Base-by-base conservation (phyloP, 2,113 vertebrate species). In the Phrynosoma platyrhinos region DNA sequence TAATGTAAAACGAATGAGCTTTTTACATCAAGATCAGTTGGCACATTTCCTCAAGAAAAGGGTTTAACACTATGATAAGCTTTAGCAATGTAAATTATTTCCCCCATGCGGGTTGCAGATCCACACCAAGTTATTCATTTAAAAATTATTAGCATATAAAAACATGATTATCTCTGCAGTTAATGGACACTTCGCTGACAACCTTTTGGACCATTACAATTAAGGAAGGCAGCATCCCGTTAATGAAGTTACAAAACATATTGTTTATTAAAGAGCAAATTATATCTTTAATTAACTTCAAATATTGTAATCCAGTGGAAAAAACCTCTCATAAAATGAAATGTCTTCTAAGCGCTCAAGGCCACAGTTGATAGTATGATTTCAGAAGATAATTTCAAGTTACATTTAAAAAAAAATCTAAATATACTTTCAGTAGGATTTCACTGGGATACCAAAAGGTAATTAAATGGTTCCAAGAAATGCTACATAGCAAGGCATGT, bases 81-180 rank as follows among this genome's bases (percentile, higher is more conserved):
- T 95, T 95, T 91, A 93, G 90, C 84, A 92, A 95, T 94, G 87
- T 88, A 95, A 96, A 96, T 93, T 94, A 95, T 96, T 94, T 91
- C 93, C 93, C 95, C 95, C 4, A 0, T 91, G 95, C 91, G 93
- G 47, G 91, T 89, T 95, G 84, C 85, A 93, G 95, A 96, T 87
- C 85, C 95, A 92, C 88, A 95, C 30, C 87, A 92, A 95, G 93
- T 95, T 96, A 95, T 96, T 94, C 91, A 96, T 95, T 96, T 92
- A 94, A 95, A 95, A 96, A 97, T 95, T 96, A 96, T 95, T 96
- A 96, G 95, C 94, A 95, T 96, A 96, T 93, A 96, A 96, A 95
- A 96, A 96, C 94, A 95, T 95, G 95, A 96, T 97, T 95, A 96
- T 96, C 95, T 96, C 95, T 94, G 91, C 93, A 94, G 94, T 93